Percentiles rank a stretch among this genome's conserved stretches.
Conservation (phyloP, 2,113 vertebrate genomes). For the Cnemophilus loriae region DNA sequence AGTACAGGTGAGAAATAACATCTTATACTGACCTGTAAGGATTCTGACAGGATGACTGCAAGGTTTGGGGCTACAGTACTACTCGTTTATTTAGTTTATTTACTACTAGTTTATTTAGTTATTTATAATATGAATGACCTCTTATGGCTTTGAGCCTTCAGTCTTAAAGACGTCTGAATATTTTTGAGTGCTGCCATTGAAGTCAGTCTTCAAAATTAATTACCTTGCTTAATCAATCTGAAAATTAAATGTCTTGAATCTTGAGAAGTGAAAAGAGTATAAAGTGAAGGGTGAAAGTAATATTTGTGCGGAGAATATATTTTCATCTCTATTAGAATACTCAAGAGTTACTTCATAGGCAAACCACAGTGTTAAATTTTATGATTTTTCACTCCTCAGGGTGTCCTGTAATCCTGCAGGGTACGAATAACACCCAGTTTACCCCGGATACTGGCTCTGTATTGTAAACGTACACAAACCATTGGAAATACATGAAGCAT, state of each 20-base stretch:
- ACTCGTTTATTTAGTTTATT: neutral
- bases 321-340: neutral
- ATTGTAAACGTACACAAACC: neutral
- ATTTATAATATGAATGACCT: neutral
- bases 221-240: neutral
- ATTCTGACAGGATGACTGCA: neutral
- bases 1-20: constrained; percentile 44
- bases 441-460: neutral
- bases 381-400: neutral
- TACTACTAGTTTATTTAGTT: neutral
- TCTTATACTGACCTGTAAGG: neutral
- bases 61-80: neutral
- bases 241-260: neutral
- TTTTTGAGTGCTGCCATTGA: neutral
- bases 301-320: neutral
- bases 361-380: neutral
- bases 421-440: neutral
- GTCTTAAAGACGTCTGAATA: neutral
- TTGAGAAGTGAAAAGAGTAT: neutral
- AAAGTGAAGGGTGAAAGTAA: neutral
- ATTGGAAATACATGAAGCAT: neutral
- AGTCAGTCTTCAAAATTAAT: neutral
- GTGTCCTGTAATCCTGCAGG: neutral
- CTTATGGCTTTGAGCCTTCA: neutral
- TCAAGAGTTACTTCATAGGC: neutral